phyloP scores from a whole-genome alignment of 2,797 vertebrate species.

The Pempheris klunzingeri region DNA sequence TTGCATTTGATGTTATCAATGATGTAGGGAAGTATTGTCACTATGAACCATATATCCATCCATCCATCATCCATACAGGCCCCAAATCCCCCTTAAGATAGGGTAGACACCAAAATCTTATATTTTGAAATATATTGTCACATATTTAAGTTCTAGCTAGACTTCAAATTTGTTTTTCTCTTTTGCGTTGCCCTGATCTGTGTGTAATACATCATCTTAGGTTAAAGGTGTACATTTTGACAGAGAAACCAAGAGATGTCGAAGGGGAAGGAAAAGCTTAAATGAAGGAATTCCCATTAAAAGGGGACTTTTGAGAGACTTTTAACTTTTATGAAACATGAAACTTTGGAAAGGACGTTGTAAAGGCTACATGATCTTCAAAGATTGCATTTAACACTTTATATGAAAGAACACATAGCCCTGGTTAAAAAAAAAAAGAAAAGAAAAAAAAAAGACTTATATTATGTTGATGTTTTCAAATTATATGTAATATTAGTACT shows the following conservation, averaged over 20 bases:
- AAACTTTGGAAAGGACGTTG: constrained; percentile 63
- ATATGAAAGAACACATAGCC: constrained; percentile 75
- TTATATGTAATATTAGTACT: constrained; percentile 79
- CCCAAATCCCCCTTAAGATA: constrained; percentile 17
- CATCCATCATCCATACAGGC: constrained; percentile 38
- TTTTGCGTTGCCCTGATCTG: constrained; percentile 51
- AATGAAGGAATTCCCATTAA: constrained; percentile 70
- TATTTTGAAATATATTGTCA: constrained; percentile 36
- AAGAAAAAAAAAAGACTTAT: constrained; percentile 62
- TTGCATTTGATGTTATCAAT: constrained; percentile 58
- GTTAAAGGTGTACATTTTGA: constrained; percentile 51
- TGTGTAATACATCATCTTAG: constrained; percentile 48
- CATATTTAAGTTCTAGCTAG: constrained; percentile 47
- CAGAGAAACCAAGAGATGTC: constrained; percentile 50
- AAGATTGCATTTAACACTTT: constrained; percentile 75
- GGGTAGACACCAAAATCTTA: constrained; percentile 29
- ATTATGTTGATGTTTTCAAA: constrained; percentile 80
- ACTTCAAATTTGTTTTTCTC: constrained; percentile 36
- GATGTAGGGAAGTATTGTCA: constrained; percentile 56
- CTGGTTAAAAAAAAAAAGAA: constrained; percentile 54
- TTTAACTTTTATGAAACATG: constrained; percentile 67
- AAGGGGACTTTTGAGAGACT: constrained; percentile 59
- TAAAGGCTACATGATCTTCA: constrained; percentile 63
- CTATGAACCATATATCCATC: constrained; percentile 41
- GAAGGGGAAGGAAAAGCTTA: constrained; percentile 46